Evolutionary conservation across 2,113 vertebrate species (phyloP), one percentile per base, ranked within the genome.

Genomic region (Apteryx owenii): DNA sequence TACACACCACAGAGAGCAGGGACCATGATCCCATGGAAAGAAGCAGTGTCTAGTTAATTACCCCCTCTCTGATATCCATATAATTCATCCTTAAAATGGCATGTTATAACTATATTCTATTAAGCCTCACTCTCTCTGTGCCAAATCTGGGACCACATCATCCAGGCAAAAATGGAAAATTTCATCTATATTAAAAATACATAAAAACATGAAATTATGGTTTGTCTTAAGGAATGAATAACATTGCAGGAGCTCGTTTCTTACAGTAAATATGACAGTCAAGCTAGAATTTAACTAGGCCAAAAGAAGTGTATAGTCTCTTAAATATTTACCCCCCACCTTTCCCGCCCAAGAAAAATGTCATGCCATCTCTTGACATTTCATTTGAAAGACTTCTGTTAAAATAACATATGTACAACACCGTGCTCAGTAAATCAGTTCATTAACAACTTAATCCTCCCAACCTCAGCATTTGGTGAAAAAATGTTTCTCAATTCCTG

Each of bases 11-110:
- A 16, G 6, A 62, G 9, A 56, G 46, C 28, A 23, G 61, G 19
- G 42, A 17, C 31, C 62, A 0, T 4, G 36, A 54, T 18, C 42
- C 29, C 20, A 5, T 8, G 10, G 61, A 36, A 38, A 22, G 50
- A 4, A 38, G 17, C 1, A 22, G 2, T 0, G 33, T 9, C 7
- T 15, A 29, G n/a, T 12, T 62, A 25, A 33, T 2, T 54, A 5
- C 20, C 7, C 29, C 9, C 12, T 60, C 31, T 61, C 48, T 7
- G 7, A 10, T 11, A 33, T 0, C 31, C 18, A 5, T 3, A 4
- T 4, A 53, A 36, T 8, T 38, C 21, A 56, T 2, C 53, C 81
- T 7, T 21, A 33, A 33, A 28, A 33, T 0, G 9, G 23, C 25
- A 46, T 18, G 25, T 8, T 1, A 3, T 2, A 28, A 66, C 0